Evolutionary conservation across 2,888 invertebrate species (phyloP), one percentile per base, ranked within the genome.

Genomic region (Lepidochitona cinerea): DNA sequence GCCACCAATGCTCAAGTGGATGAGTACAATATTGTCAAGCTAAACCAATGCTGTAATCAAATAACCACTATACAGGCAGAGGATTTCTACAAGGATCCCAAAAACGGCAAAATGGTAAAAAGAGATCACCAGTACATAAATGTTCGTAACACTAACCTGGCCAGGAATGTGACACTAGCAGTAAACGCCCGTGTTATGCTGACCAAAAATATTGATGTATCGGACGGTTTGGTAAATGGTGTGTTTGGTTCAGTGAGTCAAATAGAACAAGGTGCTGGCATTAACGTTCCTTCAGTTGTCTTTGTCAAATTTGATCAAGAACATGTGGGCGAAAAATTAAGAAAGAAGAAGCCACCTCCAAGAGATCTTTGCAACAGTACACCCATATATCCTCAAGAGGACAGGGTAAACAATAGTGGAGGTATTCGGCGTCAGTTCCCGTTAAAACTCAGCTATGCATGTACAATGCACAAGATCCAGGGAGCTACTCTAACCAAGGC

Each of bases 401-500:
- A 69, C 12, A 52, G 49, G 35, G 35, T 26, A 33, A 67, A 59
- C 6, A 59, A 59, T 41, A 54, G 65, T 33, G 52, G 65, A 36
- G 64, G 54, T n/a, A 52, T 70, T 14, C 23, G 73, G 36, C 67
- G 64, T 23, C 71, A 76, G 36, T 73, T 65, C 49, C 73, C 73
- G 1, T 41, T 76, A 18, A 36, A 68, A 29, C 65, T 76, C 14
- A 71, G 73, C 26, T 76, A 70, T 68, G 74, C 70, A n/a, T 72
- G 70, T 37, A 74, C 76, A 6, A 36, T 72, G 36, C 76, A 76
- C 33, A 74, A 76, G 35, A 73, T 76, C 29, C 76, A 76, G 35
- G 76, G 76, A 33, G 23, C 73, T 14, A 76, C 69, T 6, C 59
- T 70, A 1, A 29, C 54, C 7, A 36, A 54, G 36, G 68, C 69